Conservation (phyloP, 2,888 invertebrate species). For the Stegophylla sp. region DNA sequence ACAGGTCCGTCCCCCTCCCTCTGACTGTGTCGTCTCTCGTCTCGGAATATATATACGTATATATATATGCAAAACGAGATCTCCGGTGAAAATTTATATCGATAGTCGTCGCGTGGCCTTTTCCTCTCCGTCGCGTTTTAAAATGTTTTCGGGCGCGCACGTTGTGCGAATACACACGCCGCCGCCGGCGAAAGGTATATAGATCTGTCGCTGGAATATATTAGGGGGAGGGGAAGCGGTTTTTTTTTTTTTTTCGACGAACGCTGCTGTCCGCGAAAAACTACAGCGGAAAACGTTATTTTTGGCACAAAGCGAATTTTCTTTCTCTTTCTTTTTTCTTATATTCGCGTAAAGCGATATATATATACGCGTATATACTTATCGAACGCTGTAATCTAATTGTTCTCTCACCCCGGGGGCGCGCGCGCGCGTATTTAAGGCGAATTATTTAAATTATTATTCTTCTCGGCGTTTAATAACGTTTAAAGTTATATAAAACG, state of each 20-base stretch:
- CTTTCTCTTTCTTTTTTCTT: neutral
- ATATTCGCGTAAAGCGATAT: neutral
- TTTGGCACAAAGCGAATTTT: constrained; percentile 5
- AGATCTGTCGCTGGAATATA: too few species aligned
- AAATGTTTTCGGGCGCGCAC: too few species aligned
- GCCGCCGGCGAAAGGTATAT: too few species aligned
- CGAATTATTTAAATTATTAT: constrained; percentile 43
- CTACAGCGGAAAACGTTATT: neutral
- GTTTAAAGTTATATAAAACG: constrained; percentile 29
- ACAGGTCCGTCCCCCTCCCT: too few species aligned
- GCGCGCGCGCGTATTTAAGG: constrained; percentile 1
- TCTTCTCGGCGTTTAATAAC: constrained; percentile 24
- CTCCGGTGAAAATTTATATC: constrained; percentile 2
- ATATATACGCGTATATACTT: neutral
- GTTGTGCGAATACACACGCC: too few species aligned
- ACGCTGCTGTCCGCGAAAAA: neutral
- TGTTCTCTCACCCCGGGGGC: neutral
- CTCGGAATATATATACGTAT: too few species aligned
- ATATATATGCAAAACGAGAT: too few species aligned
- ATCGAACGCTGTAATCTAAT: constrained; percentile 49
- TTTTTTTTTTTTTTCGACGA: neutral
- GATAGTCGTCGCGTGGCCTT: neutral
- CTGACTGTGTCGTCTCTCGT: too few species aligned
- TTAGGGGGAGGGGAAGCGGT: too few species aligned
- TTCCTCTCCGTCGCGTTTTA: neutral